phyloP scores from a whole-genome alignment of 35 echinoderm and acorn worm species.

The Chiridota heheva region DNA sequence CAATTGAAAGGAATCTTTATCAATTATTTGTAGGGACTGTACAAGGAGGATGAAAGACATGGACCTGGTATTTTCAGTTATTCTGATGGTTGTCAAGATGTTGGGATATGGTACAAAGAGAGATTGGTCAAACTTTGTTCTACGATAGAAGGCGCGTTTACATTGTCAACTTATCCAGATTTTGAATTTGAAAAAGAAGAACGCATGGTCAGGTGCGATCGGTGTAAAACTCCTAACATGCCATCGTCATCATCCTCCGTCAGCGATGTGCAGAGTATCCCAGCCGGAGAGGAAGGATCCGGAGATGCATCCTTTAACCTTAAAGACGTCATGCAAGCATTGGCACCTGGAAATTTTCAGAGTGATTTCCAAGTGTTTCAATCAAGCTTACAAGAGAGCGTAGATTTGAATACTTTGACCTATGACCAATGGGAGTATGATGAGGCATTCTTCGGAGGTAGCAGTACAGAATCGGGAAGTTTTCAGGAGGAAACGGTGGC shows the following conservation, averaged over 20 bases:
- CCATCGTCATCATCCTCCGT: no score
- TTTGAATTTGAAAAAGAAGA: slow-evolving; percentile 74
- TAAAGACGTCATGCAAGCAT: slow-evolving; percentile 32
- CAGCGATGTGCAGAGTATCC: background rate
- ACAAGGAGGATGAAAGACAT: slow-evolving; percentile 83
- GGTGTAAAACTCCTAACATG: background rate
- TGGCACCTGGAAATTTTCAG: slow-evolving; percentile 51
- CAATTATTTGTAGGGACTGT: slow-evolving; percentile 66
- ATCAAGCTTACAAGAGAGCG: slow-evolving; percentile 59
- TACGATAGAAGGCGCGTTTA: slow-evolving; percentile 64
- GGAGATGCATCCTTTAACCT: slow-evolving; percentile 58
- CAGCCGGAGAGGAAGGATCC: slow-evolving; percentile 34
- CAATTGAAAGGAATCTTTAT: no score
- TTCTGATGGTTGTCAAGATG: slow-evolving; percentile 64
- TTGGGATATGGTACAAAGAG: slow-evolving; percentile 89
- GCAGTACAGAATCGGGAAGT: background rate
- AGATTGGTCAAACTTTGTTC: slow-evolving; percentile 73
- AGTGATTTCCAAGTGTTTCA: slow-evolving; percentile 73
- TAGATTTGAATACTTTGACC: slow-evolving; percentile 71
- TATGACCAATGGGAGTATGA: slow-evolving; percentile 94
- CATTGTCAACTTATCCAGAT: slow-evolving; percentile 64
- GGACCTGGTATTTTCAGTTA: slow-evolving; percentile 84
- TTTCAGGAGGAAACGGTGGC: slow-evolving; percentile 3
- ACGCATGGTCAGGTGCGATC: slow-evolving; percentile 16
- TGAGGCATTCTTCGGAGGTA: slow-evolving; percentile 64